Conservation (phyloP, 2,113 vertebrate species). For the Mormyrus lacerda region DNA sequence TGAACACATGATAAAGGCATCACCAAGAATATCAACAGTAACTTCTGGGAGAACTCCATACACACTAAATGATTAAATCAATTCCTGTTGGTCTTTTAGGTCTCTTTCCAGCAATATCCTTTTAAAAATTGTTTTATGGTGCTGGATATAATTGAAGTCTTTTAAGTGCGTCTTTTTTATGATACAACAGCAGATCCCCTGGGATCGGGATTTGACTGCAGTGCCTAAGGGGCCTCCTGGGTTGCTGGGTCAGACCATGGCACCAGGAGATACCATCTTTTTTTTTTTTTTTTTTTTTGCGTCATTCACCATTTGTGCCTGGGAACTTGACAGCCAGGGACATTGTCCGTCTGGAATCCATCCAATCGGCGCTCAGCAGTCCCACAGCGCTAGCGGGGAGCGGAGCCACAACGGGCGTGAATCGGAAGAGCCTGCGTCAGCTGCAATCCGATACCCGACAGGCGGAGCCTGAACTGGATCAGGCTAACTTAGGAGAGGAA, state of each 20-base stretch:
- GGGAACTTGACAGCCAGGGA: neutral
- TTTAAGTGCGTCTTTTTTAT: neutral
- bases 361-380: neutral
- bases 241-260: neutral
- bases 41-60: neutral
- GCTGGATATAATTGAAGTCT: neutral
- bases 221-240: neutral
- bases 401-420: neutral
- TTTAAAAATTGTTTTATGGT: neutral
- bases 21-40: neutral
- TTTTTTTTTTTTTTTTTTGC: neutral
- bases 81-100: neutral
- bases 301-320: constrained; percentile 5
- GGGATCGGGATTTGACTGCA: neutral
- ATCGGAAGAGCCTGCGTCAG: constrained; percentile 6
- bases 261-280: neutral
- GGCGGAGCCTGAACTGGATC: neutral
- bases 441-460: neutral
- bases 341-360: neutral
- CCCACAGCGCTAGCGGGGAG: neutral
- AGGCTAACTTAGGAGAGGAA: constrained; percentile 2
- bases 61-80: neutral
- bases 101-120: neutral
- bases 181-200: neutral
- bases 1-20: neutral